A percentile compares a stretch with the other conserved stretches of the same genome.
Evolutionary conservation across 2,113 vertebrate species (phyloP).

Genomic region (Barbus barbus): DNA sequence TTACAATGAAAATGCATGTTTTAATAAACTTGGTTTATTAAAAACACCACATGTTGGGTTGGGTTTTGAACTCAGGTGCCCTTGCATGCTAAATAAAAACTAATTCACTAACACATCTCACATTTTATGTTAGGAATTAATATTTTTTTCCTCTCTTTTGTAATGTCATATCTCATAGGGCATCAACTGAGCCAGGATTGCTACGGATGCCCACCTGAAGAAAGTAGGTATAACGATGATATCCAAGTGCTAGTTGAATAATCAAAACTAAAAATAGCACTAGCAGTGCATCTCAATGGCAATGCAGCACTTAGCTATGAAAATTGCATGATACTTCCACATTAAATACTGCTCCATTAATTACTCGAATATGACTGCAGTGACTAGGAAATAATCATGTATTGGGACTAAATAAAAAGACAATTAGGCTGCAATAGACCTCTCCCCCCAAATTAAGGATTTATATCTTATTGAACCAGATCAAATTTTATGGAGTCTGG

Average conservation of each 20-base stretch:
- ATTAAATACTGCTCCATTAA: constrained; percentile 23
- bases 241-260: background rate
- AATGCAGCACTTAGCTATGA: background rate
- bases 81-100: too few relatives aligned
- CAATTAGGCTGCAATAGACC: constrained; percentile 67
- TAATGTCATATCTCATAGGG: background rate
- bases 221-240: background rate
- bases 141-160: background rate
- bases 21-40: background rate
- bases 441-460: constrained; percentile 58
- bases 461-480: constrained; percentile 66
- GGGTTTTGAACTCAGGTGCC: background rate
- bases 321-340: background rate
- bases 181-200: background rate
- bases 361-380: constrained; percentile 45
- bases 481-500: constrained; percentile 62
- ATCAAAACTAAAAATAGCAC: background rate
- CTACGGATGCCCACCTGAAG: background rate
- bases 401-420: constrained; percentile 48
- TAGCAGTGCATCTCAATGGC: background rate
- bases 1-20: too few relatives aligned
- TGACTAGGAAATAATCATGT: constrained; percentile 52
- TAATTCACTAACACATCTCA: background rate
- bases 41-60: background rate
- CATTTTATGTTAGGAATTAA: background rate